phyloP scores from a whole-genome alignment of 2,113 vertebrate genomes.

The human region DNA sequence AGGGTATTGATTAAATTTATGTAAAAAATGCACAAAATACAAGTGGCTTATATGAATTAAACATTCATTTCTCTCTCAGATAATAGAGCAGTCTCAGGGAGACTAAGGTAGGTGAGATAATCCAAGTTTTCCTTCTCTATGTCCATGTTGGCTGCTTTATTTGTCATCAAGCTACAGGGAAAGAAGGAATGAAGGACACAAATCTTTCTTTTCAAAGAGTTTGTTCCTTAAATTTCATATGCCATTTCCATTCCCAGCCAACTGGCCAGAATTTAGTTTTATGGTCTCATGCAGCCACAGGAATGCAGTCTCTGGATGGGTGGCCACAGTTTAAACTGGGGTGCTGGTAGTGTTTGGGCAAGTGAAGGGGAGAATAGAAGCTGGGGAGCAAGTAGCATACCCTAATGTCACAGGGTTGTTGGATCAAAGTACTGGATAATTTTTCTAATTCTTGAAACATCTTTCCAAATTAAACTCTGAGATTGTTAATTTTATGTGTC shows the following conservation, averaged over 20 bases:
- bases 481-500: background rate
- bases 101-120: too few species aligned
- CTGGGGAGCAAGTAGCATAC: background rate
- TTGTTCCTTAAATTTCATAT: background rate
- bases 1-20: background rate
- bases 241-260: too few species aligned
- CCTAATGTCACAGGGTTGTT: background rate
- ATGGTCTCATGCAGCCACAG: rapidly evolving
- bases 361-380: background rate
- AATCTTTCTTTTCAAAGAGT: background rate
- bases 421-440: rapidly evolving
- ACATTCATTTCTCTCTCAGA: background rate
- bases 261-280: background rate
- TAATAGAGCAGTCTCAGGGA: background rate
- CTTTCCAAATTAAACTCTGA: background rate
- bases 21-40: background rate
- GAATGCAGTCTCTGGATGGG: too few species aligned
- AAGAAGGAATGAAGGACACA: background rate
- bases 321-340: too few species aligned
- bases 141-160: background rate
- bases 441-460: background rate
- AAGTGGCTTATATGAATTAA: background rate
- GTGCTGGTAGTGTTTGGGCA: background rate
- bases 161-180: too few species aligned
- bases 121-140: background rate